Base-by-base conservation (phyloP, 2,797 vertebrate species). In the Halcyon leucocephala region DNA sequence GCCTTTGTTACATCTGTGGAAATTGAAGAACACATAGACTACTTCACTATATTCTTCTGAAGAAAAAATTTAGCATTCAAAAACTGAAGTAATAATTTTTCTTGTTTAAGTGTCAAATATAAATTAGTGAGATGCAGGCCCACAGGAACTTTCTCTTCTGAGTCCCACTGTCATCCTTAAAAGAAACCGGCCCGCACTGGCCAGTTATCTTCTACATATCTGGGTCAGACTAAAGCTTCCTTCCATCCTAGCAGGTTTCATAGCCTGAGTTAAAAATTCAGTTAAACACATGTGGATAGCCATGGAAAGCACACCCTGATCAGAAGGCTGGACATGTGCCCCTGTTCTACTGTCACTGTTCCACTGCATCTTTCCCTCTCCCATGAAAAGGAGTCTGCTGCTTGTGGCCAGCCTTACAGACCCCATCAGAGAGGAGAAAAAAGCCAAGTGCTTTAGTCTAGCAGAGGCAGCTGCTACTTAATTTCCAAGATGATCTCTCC, bases 21-120 rank as follows among this genome's bases (percentile, higher is more conserved):
- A 90, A 22, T 0, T 5, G 14, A 66, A 54, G 20, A 66, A 7
- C 14, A 0, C 0, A 1, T 4, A 44, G 3, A 4, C 20, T 57
- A 10, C 25, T 77, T 33, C 39, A 13, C 10, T 29, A 2, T 3
- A 15, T 5, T 15, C 6, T 20, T 73, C 33, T 52, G 22, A 33
- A 82, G 28, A 64, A 74, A 42, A 73, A 44, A 52, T 8, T 0
- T 16, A 72, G 6, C 8, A 14, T 64, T 41, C 39, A 52, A 62
- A 93, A 57, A 5, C 1, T 2, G 2, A 21, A 69, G 8, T 6
- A 37, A 37, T 7, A 3, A 0, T 12, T 90, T 76, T 42, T 26
- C 37, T n/a, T 33, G 28, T 37, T 20, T 14, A 25, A 49, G 2
- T 5, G 15, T 37, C 35, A 58, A 8, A 22, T 14, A 7, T n/a